Evolutionary conservation across 2,113 vertebrate genomes (phyloP).

Genomic region (Antechinus flavipes): DNA sequence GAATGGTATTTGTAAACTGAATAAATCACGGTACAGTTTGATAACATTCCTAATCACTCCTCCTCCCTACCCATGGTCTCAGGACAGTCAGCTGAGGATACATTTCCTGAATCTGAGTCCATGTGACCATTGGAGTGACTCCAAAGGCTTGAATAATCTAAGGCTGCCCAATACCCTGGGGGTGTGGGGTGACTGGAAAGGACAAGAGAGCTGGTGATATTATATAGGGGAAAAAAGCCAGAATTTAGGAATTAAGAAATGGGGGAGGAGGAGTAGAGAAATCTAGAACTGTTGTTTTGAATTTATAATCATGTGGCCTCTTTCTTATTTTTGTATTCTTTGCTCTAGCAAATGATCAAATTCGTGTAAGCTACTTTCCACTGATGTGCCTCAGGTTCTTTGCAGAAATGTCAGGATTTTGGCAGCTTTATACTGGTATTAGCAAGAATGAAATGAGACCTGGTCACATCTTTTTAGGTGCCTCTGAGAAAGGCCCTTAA

Average conservation of each 20-base stretch:
- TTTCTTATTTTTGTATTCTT: slow-evolving; percentile 16
- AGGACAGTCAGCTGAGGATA: background rate
- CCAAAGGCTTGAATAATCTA: slow-evolving; percentile 1
- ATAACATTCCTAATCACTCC: background rate
- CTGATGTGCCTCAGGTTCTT: background rate
- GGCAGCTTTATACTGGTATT: background rate
- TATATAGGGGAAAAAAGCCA: background rate
- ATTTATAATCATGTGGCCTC: background rate
- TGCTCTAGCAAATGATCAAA: background rate
- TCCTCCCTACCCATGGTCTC: too few species aligned
- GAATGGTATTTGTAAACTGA: background rate
- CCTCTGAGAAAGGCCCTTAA: background rate
- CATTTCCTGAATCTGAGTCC: slow-evolving; percentile 29
- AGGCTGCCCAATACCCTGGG: background rate
- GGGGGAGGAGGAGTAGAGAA: slow-evolving; percentile 1
- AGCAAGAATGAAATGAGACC: slow-evolving; percentile 12
- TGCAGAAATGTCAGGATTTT: background rate
- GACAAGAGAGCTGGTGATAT: background rate
- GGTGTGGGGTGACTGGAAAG: background rate
- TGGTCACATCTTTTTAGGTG: background rate
- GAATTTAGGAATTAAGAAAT: background rate
- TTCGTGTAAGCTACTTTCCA: background rate
- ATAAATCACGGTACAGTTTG: background rate
- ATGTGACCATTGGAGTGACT: slow-evolving; percentile 6
- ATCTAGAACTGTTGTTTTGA: slow-evolving; percentile 25